Conservation (phyloP, 2,888 invertebrate genomes). For the Operophtera brumata region DNA sequence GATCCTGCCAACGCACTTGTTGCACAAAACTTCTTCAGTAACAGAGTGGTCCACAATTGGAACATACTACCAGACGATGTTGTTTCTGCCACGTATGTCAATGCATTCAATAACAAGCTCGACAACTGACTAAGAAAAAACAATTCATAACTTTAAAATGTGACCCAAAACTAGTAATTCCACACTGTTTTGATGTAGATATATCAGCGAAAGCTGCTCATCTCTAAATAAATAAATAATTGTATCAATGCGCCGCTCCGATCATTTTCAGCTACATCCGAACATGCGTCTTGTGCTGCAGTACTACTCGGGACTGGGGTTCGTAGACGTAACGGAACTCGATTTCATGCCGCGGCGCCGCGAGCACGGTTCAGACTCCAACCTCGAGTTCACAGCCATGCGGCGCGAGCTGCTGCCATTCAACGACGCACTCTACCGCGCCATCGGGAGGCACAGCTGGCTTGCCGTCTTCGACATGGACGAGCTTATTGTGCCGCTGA, state of each 20-base stretch:
- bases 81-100: too few species aligned
- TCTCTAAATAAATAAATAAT: too few species aligned
- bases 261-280: conserved; percentile 12
- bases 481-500: conserved; percentile 24
- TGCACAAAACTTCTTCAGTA: too few species aligned
- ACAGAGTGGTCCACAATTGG: too few species aligned
- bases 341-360: conserved; percentile 12
- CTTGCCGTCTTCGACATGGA: conserved; percentile 23
- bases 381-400: conserved; percentile 5
- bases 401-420: conserved; percentile 22
- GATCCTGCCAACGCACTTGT: too few species aligned
- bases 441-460: conserved; percentile 12
- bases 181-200: too few species aligned
- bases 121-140: too few species aligned
- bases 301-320: conserved; percentile 15
- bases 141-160: too few species aligned
- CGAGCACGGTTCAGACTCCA: background rate
- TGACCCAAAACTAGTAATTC: too few species aligned
- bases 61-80: too few species aligned
- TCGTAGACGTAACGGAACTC: conserved; percentile 18
- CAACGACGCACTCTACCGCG: conserved; percentile 28
- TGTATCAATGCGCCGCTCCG: background rate
- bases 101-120: too few species aligned
- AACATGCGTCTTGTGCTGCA: conserved; percentile 15
- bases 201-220: too few species aligned